phyloP scores from a whole-genome alignment of 2,113 vertebrate genomes.

The Numenius arquata region DNA sequence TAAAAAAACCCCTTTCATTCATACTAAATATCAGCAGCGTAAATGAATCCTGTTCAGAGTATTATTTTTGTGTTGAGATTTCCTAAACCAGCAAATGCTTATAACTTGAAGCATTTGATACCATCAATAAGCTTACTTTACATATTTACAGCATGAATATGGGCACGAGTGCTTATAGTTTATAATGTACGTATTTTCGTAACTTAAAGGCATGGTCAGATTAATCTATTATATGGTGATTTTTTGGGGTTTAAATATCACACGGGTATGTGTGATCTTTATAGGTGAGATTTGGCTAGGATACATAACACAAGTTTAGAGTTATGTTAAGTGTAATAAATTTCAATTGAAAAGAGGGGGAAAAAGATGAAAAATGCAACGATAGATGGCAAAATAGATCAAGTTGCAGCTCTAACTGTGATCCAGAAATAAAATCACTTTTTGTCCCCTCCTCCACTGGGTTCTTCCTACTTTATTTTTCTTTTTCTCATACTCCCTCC shows the following conservation, averaged over 20 bases:
- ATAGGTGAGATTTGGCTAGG: background rate
- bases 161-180: background rate
- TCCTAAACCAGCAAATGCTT: background rate
- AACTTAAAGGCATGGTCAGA: background rate
- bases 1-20: background rate
- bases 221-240: background rate
- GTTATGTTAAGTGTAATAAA: background rate
- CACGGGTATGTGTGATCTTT: background rate
- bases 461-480: background rate
- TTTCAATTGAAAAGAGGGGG: background rate
- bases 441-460: background rate
- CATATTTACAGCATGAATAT: background rate
- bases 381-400: background rate
- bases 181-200: background rate
- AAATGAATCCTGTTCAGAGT: background rate
- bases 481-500: background rate
- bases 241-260: background rate
- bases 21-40: background rate
- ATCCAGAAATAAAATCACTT: background rate
- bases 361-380: background rate
- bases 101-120: background rate
- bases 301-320: background rate
- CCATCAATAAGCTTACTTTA: background rate
- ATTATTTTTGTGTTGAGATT: background rate
- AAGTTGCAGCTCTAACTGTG: background rate